A percentile compares a stretch with the other conserved stretches of the same genome.
These are phyloP conservation scores for Oscheius sp. DNA, from an alignment of 2,888 invertebrate species.

Conservation along the genomic window DNA sequence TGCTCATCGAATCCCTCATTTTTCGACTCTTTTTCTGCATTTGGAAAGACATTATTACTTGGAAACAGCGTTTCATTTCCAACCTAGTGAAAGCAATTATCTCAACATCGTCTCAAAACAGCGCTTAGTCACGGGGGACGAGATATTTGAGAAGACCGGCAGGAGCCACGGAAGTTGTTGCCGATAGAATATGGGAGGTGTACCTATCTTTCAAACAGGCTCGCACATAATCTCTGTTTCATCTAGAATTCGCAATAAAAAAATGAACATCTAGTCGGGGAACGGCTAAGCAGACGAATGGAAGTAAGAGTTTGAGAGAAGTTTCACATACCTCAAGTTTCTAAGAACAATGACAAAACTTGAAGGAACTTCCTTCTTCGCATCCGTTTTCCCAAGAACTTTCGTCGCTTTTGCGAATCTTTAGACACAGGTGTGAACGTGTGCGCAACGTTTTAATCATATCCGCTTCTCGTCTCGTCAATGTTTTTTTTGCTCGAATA, in stretches of 20 bases:
- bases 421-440: background rate
- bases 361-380: no score
- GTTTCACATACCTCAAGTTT: no score
- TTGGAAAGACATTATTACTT: background rate
- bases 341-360: no score
- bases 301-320: no score
- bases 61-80: background rate
- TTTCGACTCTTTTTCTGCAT: background rate
- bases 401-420: background rate
- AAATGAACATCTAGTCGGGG: no score
- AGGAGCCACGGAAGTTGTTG: no score
- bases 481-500: background rate
- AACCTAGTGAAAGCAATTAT: slow-evolving; percentile 9
- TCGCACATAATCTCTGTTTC: no score
- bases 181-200: no score
- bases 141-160: background rate
- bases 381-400: no score
- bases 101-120: slow-evolving; percentile 23
- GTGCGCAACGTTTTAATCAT: background rate
- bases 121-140: slow-evolving; percentile 24
- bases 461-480: background rate
- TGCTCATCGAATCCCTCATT: background rate
- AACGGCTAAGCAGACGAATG: no score
- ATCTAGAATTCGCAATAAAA: no score
- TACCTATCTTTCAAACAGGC: no score